Base-by-base conservation (phyloP, 2,888 invertebrate species). In the Apotomis turbidana region DNA sequence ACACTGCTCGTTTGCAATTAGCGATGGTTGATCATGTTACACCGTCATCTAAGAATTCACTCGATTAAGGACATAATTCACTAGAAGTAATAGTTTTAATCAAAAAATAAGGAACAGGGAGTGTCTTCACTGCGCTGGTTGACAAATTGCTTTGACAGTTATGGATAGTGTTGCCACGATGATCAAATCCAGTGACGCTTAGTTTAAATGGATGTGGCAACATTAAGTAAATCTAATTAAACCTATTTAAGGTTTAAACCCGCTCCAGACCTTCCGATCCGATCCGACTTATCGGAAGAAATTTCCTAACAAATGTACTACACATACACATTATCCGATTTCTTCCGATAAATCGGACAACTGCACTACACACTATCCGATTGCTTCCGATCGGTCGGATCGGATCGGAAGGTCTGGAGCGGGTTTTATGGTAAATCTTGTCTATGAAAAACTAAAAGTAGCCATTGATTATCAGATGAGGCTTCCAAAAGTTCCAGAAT, bases 141-240 rank as follows among this genome's bases (percentile, higher is more conserved):
- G 72, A 72, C 72, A 72, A 72, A 72, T 72, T 63, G 46, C 57
- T 59, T 63, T 72, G 72, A 72, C 72, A 72, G 68, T 59, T 72
- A 36, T 8, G 8, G 13, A 4, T 5, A 38, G 68, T 68, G 68
- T 68, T 72, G 59, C 72, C 49, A 10, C 10, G 6, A 41, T 44
- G 2, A 13, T 58, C 5, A 41, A 6, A 13, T 3, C 6, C 51
- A 51, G 62, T 41, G 63, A 70, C 63, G 63, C 70, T 38, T 36
- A 49, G n/a, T 5, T 15, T 9, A 6, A 9, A 27, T 54, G 36
- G 55, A 13, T 12, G 4, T 49, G 41, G 61, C 49, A 68, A 44
- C 67, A 58, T 49, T 59, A 9, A 6, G 3, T 44, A 27, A 27
- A 27, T 27, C 27, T 2, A 27, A 27, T 27, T 27, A 27, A 27